phyloP scores from a whole-genome alignment of 2,797 vertebrate genomes.

The Sciurus vulgaris region DNA sequence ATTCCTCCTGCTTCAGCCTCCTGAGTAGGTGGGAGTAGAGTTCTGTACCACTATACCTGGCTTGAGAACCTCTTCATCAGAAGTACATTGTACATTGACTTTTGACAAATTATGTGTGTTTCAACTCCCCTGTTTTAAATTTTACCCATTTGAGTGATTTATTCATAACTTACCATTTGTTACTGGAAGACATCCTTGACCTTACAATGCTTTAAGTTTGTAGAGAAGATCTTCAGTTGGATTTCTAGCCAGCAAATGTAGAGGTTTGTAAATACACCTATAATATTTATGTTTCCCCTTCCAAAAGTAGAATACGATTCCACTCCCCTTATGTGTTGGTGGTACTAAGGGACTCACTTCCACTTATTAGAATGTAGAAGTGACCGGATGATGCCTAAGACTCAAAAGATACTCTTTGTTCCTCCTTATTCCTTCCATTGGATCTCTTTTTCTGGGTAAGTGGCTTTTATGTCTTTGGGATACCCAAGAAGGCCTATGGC shows the following conservation, averaged over 20 bases:
- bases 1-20: too few species aligned
- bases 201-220: not conserved
- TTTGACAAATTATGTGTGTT: not conserved
- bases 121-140: slow-evolving; percentile 8
- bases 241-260: not conserved
- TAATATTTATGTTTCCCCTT: not conserved
- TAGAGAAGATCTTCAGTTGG: not conserved
- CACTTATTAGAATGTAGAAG: not conserved
- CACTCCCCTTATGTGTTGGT: not conserved
- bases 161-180: not conserved
- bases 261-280: not conserved
- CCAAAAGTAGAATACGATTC: not conserved
- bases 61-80: not conserved
- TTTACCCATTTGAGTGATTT: not conserved
- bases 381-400: not conserved
- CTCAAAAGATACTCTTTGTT: not conserved
- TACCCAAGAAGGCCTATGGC: not conserved
- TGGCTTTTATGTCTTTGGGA: not conserved
- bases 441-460: not conserved
- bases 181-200: not conserved
- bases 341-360: not conserved
- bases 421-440: not conserved
- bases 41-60: too few species aligned
- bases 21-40: too few species aligned
- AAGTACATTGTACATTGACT: not conserved